Evolutionary conservation across 1,140 invertebrate genomes (phyloP).

Genomic region (Ooceraea biroi): DNA sequence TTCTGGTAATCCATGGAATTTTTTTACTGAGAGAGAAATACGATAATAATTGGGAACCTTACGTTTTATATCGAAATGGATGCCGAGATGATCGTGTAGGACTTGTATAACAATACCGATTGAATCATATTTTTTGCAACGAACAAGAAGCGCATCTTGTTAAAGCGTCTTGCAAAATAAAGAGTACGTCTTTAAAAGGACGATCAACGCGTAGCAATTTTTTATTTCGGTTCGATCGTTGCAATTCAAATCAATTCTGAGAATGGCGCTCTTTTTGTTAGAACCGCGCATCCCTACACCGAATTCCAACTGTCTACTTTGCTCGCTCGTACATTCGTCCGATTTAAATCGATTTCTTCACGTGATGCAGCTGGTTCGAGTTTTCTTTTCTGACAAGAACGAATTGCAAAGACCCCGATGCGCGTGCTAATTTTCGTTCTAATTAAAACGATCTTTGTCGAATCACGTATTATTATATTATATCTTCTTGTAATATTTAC

Average conservation of each 20-base stretch:
- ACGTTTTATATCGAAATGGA: background rate
- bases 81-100: background rate
- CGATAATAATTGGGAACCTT: background rate
- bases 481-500: background rate
- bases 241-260: slow-evolving; percentile 72
- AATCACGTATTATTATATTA: background rate
- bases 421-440: slow-evolving; percentile 11
- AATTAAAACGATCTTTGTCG: slow-evolving; percentile 60
- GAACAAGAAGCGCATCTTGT: slow-evolving; percentile 47
- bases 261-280: slow-evolving; percentile 68
- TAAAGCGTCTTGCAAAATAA: slow-evolving; percentile 48
- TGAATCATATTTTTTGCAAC: slow-evolving; percentile 9
- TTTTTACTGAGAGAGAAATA: background rate
- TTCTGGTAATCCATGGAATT: background rate
- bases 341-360: slow-evolving; percentile 70
- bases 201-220: slow-evolving; percentile 65
- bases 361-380: slow-evolving; percentile 12
- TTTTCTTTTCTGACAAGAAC: slow-evolving; percentile 35
- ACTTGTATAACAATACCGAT: background rate
- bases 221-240: slow-evolving; percentile 66
- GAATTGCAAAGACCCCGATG: slow-evolving; percentile 11
- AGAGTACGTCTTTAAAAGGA: slow-evolving; percentile 35
- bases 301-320: slow-evolving; percentile 56
- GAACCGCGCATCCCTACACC: slow-evolving; percentile 40
- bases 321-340: slow-evolving; percentile 30